phyloP scores from a whole-genome alignment of 2,797 vertebrate species.

The Hippoglossus hippoglossus region DNA sequence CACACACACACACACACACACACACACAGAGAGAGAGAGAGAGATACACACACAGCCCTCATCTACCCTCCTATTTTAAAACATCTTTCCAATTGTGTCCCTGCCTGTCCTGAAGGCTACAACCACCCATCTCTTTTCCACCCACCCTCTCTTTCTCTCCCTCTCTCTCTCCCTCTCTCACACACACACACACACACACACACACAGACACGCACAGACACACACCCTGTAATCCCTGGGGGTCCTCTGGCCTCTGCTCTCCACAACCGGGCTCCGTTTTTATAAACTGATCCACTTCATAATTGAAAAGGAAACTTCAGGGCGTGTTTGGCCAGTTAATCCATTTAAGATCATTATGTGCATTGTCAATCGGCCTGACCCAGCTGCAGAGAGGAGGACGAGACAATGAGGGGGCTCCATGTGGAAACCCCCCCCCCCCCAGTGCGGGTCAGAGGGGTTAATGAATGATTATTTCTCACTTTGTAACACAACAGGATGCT shows the following conservation, averaged over 20 bases:
- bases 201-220: constrained; percentile 39
- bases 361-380: constrained; percentile 81
- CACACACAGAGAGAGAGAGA: background rate
- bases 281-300: constrained; percentile 79
- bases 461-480: constrained; percentile 90
- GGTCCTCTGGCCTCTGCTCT: constrained; percentile 58
- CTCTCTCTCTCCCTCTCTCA: constrained; percentile 22
- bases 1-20: constrained; percentile 29
- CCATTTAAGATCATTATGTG: constrained; percentile 87
- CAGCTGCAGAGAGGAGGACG: constrained; percentile 76
- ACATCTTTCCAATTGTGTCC: constrained; percentile 46
- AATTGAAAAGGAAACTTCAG: constrained; percentile 86
- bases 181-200: constrained; percentile 44
- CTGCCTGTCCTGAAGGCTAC: constrained; percentile 44
- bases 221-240: constrained; percentile 65
- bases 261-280: constrained; percentile 64
- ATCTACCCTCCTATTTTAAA: constrained; percentile 45
- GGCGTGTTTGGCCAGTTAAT: constrained; percentile 84
- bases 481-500: constrained; percentile 83
- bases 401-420: constrained; percentile 58
- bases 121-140: background rate
- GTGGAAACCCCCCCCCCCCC: constrained; percentile 3
- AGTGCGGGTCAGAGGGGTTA: constrained; percentile 79
- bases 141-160: background rate
- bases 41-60: constrained; percentile 4